Conservation (phyloP, 2,113 vertebrate genomes). For the Catagonus wagneri region DNA sequence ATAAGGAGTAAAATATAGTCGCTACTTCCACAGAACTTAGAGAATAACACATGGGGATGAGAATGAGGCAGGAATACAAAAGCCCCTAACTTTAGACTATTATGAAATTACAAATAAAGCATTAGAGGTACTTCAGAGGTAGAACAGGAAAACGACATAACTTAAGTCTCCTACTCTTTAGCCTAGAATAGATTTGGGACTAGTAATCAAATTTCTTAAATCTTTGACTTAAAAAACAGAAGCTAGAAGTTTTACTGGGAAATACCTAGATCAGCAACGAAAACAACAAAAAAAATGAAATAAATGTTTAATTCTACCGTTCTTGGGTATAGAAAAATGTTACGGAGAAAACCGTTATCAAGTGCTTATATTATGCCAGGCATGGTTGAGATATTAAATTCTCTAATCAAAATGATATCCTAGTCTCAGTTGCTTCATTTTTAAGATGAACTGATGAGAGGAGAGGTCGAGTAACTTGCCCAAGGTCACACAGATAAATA, state of each 20-base stretch:
- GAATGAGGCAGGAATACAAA: neutral
- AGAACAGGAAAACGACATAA: neutral
- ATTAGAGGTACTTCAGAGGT: neutral
- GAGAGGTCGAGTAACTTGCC: neutral
- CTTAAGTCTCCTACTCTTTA: neutral
- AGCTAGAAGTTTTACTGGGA: neutral
- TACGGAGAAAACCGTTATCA: neutral
- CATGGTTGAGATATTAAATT: neutral
- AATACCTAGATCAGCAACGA: neutral
- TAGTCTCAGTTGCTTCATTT: neutral
- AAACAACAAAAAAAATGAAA: neutral
- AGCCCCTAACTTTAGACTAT: neutral
- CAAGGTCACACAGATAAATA: conserved; percentile 38
- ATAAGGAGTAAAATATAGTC: neutral
- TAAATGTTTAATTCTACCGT: neutral
- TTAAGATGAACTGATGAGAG: conserved; percentile 17
- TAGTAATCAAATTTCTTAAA: conserved; percentile 23
- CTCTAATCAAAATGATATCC: neutral
- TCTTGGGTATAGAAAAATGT: neutral
- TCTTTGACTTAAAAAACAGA: neutral
- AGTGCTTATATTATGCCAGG: neutral
- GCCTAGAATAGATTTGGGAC: neutral
- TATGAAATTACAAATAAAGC: conserved; percentile 54
- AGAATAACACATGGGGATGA: neutral
- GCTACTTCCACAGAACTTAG: neutral